Evolutionary conservation across 2,888 invertebrate genomes (phyloP), one percentile per base, ranked within the genome.

Genomic region (Dichetophora obliterata): DNA sequence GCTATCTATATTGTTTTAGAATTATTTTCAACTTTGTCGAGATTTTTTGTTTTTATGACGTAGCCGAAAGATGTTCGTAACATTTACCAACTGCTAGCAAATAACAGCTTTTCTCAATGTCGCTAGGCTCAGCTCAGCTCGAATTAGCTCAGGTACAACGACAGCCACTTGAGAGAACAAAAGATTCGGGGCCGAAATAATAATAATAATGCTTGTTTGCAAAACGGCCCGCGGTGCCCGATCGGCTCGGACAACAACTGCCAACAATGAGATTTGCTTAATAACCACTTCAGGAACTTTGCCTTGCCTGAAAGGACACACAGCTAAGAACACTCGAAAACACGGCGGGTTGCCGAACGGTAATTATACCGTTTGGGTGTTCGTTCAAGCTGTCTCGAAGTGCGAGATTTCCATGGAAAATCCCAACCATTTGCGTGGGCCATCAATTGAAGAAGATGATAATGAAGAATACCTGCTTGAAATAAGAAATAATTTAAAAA

Each of bases 211-310:
- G 48, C 68, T 68, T 68, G 68, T 68, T 68, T 68, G 54, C 69
- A 16, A 50, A 54, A 27, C 52, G 69, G 31, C 27, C 59, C 59
- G 43, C 59, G 72, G 72, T 22, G 22, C 37, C 19, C 31, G 31
- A 34, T 9, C 24, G 66, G 22, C n/a, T 50, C 27, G 68, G 50
- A 11, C 50, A 8, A 27, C 14, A 59, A 24, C 27, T 8, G 27
- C 27, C 24, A 66, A 82, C 82, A 81, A 83, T 80, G 75, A 79
- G 81, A 82, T 83, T 83, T 82, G 80, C 79, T 83, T 83, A 84
- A 84, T 83, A 84, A 82, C 84, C 83, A 83, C 84, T 84, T 83
- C 81, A 84, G 80, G 54, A 22, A 22, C 54, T n/a, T 54, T 22
- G 22, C 24, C 14, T 14, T 34, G 22, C 19, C 24, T 27, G 37